Base-by-base conservation (phyloP, 2,888 invertebrate species). In the Drosophila kokeensis region DNA sequence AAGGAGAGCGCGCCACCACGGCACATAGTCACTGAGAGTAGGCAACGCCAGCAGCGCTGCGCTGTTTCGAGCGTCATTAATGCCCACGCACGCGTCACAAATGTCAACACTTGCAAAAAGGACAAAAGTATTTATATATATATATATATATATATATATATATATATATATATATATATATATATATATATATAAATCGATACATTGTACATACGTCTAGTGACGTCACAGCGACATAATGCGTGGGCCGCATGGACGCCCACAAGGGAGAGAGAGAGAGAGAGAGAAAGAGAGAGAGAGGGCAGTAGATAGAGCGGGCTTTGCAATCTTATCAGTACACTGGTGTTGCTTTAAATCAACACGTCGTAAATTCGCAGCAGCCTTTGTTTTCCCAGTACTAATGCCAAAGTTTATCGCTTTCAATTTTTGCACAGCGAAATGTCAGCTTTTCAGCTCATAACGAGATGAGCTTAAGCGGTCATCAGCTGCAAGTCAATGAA, bases 141-240 rank as follows among this genome's bases (percentile, higher is more conserved):
- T 34, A 34, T 36, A 7, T 15, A 24, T 45, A 45, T 30, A 61
- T n/a, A 61, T 73, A 77, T 2, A 32, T 0, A 36, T 13, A 34
- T 15, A 36, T 34, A 34, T 36, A 7, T 15, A 24, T 45, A 45
- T 30, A 61, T 2, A 32, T 0, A 36, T 13, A 34, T 15, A 36
- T 34, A 34, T 36, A 7, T 15, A 24, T 45, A 45, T 30, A 61
- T n/a, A 61, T 73, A 77, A 87, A 85, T 83, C 86, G 64, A 88
- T 88, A 77, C 49, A 18, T 3, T 21, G n/a, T 30, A 52, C 2
- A 5, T 10, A 15, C 15, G 15, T 24, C 50, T 59, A 50, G 55
- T 80, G 86, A 84, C 83, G 83, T 86, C 83, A 88, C 66, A 70
- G 59, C 21, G 42, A 30, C 60, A 30, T 42, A 48, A 36, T 70